phyloP scores from a whole-genome alignment of 1,140 invertebrate species.

The Drosophila ohnishii region DNA sequence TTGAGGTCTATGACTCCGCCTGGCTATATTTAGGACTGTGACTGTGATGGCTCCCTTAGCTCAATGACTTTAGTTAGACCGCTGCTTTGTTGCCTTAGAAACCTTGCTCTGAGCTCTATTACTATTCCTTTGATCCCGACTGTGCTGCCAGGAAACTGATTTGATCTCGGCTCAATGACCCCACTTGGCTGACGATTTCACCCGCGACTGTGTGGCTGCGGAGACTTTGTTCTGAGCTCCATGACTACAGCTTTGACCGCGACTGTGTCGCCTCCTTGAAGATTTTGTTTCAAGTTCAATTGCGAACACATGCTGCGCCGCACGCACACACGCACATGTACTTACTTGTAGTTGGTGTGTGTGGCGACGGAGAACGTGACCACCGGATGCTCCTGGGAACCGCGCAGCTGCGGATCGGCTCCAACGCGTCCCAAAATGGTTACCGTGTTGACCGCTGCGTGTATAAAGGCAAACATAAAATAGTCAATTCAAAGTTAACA shows the following conservation, averaged over 20 bases:
- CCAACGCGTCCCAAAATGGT: conserved; percentile 94
- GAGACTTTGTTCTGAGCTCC: background rate
- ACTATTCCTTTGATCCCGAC: background rate
- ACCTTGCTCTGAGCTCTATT: background rate
- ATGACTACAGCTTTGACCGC: background rate
- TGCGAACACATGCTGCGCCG: conserved; percentile 18
- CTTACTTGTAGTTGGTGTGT: conserved; percentile 90
- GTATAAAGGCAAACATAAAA: conserved; percentile 4
- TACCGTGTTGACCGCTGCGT: conserved; percentile 93
- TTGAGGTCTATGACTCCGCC: too few relatives aligned
- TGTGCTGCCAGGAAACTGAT: background rate
- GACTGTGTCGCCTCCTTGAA: conserved; percentile 12
- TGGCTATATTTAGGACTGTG: background rate
- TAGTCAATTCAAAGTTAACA: conserved; percentile 2
- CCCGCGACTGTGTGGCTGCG: background rate
- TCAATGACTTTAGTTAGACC: too few relatives aligned
- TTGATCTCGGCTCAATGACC: background rate
- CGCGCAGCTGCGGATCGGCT: conserved; percentile 92
- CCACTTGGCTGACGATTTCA: background rate
- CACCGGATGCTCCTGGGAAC: conserved; percentile 91
- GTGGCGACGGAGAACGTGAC: conserved; percentile 96
- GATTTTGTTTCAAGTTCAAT: conserved; percentile 23
- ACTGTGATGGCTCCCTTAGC: background rate
- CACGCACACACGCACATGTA: conserved; percentile 6
- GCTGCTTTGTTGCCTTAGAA: too few relatives aligned